These are phyloP conservation scores for Temnothorax rugatulus DNA, from an alignment of 2,888 invertebrate species.

Conservation along the genomic window DNA sequence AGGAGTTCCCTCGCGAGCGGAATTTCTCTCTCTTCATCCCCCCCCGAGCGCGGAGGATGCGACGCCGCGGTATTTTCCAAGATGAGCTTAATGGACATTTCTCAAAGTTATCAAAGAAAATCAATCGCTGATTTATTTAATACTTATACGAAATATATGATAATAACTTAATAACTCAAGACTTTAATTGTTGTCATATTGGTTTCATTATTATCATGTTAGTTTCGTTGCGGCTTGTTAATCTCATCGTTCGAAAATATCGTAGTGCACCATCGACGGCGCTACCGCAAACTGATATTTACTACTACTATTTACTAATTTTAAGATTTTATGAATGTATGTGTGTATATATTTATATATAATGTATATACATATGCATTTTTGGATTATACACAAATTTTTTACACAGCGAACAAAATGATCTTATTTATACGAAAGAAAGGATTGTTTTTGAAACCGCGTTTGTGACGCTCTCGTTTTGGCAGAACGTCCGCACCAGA, in stretches of 20 bases:
- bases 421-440: constrained; percentile 12
- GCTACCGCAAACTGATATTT: neutral
- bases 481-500: constrained; percentile 12
- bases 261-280: neutral
- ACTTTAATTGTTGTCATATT: neutral
- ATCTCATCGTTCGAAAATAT: constrained; percentile 25
- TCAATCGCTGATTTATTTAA: constrained; percentile 8
- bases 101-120: neutral
- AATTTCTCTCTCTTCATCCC: neutral
- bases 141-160: neutral
- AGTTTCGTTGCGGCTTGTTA: neutral
- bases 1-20: neutral
- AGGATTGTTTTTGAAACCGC: neutral
- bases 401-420: neutral
- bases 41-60: neutral
- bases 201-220: neutral
- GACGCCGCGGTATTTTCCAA: constrained; percentile 19
- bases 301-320: neutral
- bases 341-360: neutral
- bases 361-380: neutral
- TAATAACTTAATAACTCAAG: neutral
- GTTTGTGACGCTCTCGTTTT: constrained; percentile 26
- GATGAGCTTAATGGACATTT: neutral
- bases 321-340: constrained; percentile 5
- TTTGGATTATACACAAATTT: neutral